A percentile compares a stretch with the other conserved stretches of the same genome.
phyloP scores from a whole-genome alignment of 23 tunicate genomes.

The Trididemnum miniatum region DNA sequence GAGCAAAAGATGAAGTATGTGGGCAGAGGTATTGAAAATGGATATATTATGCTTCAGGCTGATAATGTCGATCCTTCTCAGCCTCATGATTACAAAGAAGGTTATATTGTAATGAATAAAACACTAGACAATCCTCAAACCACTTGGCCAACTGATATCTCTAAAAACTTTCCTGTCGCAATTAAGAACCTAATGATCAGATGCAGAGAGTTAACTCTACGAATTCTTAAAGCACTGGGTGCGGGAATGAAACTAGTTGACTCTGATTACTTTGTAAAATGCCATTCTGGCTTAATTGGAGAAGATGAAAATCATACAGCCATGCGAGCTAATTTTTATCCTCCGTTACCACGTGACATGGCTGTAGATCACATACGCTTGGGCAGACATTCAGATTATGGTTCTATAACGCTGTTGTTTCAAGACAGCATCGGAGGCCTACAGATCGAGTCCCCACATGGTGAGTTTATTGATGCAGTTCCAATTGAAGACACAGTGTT shows the following conservation, averaged over 20 bases:
- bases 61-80: conserved; percentile 39
- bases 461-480: too few relatives aligned
- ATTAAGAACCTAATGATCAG: conserved; percentile 13
- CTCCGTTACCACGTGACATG: conserved; percentile 55
- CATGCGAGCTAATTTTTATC: conserved; percentile 59
- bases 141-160: conserved; percentile 51
- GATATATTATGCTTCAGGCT: conserved; percentile 21
- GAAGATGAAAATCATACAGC: conserved; percentile 45
- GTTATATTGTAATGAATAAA: conserved; percentile 19
- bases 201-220: conserved; percentile 32
- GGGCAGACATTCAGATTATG: too few relatives aligned
- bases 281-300: conserved; percentile 39
- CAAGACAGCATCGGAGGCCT: conserved; percentile 78
- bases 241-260: conserved; percentile 57
- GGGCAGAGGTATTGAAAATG: conserved; percentile 15
- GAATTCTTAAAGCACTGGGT: conserved; percentile 42
- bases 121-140: neutral
- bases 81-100: conserved; percentile 59
- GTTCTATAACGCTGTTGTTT: too few relatives aligned
- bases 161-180: conserved; percentile 17
- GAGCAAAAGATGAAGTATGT: conserved; percentile 21
- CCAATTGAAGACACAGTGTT: too few relatives aligned
- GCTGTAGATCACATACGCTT: too few relatives aligned
- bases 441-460: conserved; percentile 26
- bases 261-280: conserved; percentile 29